phyloP scores from a whole-genome alignment of 1,140 invertebrate species.

The Rhyzopertha dominica region DNA sequence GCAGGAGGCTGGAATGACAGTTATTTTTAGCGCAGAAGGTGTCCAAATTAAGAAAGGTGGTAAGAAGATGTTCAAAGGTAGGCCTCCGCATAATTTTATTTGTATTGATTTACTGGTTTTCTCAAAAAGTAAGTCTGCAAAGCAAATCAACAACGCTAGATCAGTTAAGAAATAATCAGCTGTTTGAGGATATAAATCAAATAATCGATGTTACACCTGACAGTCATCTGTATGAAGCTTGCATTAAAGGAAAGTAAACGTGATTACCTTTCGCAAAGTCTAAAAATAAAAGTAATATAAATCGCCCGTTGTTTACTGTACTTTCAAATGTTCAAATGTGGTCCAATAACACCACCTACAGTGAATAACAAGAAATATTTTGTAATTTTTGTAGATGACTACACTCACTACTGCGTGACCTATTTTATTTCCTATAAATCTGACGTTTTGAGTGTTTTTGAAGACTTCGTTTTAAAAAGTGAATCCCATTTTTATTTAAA shows the following conservation, averaged over 20 bases:
- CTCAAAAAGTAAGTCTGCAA: conserved; percentile 14
- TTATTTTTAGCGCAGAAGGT: conserved; percentile 29
- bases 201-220: conserved; percentile 27
- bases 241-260: conserved; percentile 47
- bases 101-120: conserved; percentile 12
- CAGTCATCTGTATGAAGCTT: conserved; percentile 45
- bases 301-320: conserved; percentile 43
- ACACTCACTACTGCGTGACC: conserved; percentile 36
- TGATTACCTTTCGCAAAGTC: conserved; percentile 41
- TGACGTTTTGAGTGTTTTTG: conserved; percentile 40
- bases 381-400: conserved; percentile 41
- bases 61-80: conserved; percentile 26
- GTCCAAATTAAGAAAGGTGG: conserved; percentile 26
- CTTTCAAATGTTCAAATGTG: conserved; percentile 47
- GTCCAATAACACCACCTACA: conserved; percentile 42
- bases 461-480: conserved; percentile 40
- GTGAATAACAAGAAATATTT: conserved; percentile 42
- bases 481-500: conserved; percentile 41
- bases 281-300: conserved; percentile 40
- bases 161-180: conserved; percentile 32
- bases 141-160: conserved; percentile 20
- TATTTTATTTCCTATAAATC: conserved; percentile 42
- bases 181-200: conserved; percentile 35
- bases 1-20: conserved; percentile 25
- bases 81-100: conserved; percentile 25